phyloP scores from a whole-genome alignment of 1,140 invertebrate genomes.

The Drosophila orena region DNA sequence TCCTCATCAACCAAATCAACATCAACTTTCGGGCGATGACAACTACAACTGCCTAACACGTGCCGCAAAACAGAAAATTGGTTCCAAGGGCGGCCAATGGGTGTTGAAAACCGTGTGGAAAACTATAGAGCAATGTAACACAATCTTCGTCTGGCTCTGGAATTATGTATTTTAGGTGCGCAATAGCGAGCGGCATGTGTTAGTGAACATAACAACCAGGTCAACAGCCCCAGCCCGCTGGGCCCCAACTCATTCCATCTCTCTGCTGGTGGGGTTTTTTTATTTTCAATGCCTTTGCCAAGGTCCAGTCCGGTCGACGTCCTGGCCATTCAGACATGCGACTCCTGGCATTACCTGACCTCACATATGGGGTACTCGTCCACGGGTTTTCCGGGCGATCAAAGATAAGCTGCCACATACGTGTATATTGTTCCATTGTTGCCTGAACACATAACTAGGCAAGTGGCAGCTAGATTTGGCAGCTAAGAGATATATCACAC shows the following conservation, averaged over 20 bases:
- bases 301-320: slow-evolving; percentile 57
- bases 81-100: too few species aligned
- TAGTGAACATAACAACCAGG: slow-evolving; percentile 57
- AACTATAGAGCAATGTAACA: slow-evolving; percentile 49
- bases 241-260: neutral
- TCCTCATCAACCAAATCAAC: slow-evolving; percentile 32
- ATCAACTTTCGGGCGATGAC: slow-evolving; percentile 28
- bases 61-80: slow-evolving; percentile 1
- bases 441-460: too few species aligned
- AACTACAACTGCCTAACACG: slow-evolving; percentile 45
- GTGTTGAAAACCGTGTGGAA: slow-evolving; percentile 3
- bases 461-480: slow-evolving; percentile 1
- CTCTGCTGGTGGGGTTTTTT: slow-evolving; percentile 30
- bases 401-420: slow-evolving; percentile 19
- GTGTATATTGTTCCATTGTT: slow-evolving; percentile 2
- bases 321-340: slow-evolving; percentile 27
- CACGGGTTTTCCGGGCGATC: slow-evolving; percentile 1
- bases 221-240: slow-evolving; percentile 62
- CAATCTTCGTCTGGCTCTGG: slow-evolving; percentile 41
- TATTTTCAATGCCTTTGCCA: slow-evolving; percentile 64
- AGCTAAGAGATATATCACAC: neutral
- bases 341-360: slow-evolving; percentile 41
- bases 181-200: slow-evolving; percentile 54
- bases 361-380: slow-evolving; percentile 32
- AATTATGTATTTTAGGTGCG: slow-evolving; percentile 48